phyloP scores from a whole-genome alignment of 2,888 invertebrate species.

The Drosophila flavopinicola region DNA sequence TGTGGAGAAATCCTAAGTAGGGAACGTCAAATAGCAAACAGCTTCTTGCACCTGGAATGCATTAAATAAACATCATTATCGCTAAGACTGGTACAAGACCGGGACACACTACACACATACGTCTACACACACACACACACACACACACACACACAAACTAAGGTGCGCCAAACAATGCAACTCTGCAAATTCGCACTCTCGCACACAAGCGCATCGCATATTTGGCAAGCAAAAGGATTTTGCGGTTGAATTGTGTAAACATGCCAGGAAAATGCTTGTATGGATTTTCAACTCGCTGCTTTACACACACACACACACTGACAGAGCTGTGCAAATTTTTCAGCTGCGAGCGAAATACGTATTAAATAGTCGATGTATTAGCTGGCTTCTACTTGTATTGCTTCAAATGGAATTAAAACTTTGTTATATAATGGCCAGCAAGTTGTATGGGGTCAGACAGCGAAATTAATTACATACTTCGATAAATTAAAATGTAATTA shows the following conservation, averaged over 20 bases:
- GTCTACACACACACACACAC: background rate
- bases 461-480: too few species aligned
- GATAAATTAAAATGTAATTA: too few species aligned
- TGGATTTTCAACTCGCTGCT: constrained; percentile 31
- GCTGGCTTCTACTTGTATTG: background rate
- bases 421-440: background rate
- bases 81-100: constrained; percentile 64
- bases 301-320: background rate
- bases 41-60: constrained; percentile 78
- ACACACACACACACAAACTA: constrained; percentile 1
- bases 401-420: background rate
- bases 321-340: background rate
- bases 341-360: background rate
- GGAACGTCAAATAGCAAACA: constrained; percentile 74
- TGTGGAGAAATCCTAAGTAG: constrained; percentile 60
- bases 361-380: background rate
- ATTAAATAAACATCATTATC: constrained; percentile 80
- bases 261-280: constrained; percentile 48
- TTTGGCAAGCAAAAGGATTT: constrained; percentile 75
- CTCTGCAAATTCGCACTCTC: constrained; percentile 43
- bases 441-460: too few species aligned
- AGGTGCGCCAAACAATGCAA: constrained; percentile 53
- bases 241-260: constrained; percentile 67
- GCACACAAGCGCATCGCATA: constrained; percentile 35
- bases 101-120: constrained; percentile 31